Percentiles rank a stretch among this genome's conserved stretches.
Evolutionary conservation across 1,140 invertebrate genomes (phyloP).

Genomic region (Drosophila asahinai): DNA sequence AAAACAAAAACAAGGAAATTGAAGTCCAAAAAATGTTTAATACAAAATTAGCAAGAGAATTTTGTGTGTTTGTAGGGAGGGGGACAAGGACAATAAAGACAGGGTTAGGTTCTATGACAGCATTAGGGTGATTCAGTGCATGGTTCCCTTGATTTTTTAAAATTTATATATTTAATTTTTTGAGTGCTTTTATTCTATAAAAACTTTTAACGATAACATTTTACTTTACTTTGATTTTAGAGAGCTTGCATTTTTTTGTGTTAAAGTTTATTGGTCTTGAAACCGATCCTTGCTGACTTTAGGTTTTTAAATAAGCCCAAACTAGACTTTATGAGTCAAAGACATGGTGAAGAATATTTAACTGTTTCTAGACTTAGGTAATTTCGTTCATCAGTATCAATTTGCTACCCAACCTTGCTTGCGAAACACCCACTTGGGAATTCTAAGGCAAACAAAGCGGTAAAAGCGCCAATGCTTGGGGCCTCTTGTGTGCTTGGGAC

Average conservation of each 20-base stretch:
- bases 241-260: background rate
- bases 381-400: too few relatives aligned
- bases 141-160: constrained; percentile 3
- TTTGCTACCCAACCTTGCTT: background rate
- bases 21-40: constrained; percentile 18
- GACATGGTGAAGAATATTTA: too few relatives aligned
- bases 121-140: constrained; percentile 65
- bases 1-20: constrained; percentile 8
- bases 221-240: background rate
- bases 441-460: too few relatives aligned
- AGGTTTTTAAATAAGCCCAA: too few relatives aligned
- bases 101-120: constrained; percentile 41
- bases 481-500: too few relatives aligned
- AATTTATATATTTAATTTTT: background rate
- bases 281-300: too few relatives aligned
- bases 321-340: too few relatives aligned
- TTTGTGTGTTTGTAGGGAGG: background rate
- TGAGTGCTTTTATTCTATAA: constrained; percentile 3
- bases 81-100: constrained; percentile 37
- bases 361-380: too few relatives aligned
- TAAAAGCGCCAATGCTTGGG: too few relatives aligned
- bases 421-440: too few relatives aligned
- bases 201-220: background rate
- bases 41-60: constrained; percentile 8
- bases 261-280: background rate